Evolutionary conservation across 2,888 invertebrate species (phyloP), one percentile per base, ranked within the genome.

Genomic region (Panorpa germanica): DNA sequence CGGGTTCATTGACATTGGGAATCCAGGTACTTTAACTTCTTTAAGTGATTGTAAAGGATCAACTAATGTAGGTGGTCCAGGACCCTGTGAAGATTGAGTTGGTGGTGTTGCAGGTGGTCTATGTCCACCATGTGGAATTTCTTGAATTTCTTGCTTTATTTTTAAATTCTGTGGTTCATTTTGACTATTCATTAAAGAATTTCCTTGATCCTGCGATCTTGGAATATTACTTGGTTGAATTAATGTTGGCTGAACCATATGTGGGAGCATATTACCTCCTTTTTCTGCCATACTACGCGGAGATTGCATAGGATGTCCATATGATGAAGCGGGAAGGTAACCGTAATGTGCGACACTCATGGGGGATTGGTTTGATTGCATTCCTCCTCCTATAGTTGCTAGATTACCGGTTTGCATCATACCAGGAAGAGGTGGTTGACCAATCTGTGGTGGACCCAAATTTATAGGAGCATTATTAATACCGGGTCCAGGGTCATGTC

Each of bases 21-120:
- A 72, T 19, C 75, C 74, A 21, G 75, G 74, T 6, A 78, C 76
- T 59, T 78, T 78, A 1, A 80, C 77, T 49, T 78, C 78, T 46
- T 77, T 75, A 6, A 80, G 53, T 39, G 76, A 76, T 45, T 80
- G 78, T 37, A 80, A 47, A 3, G 80, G 80, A 57, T 80, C 77
- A 15, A 65, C 51, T 31, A 58, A 55, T 33, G 55, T 28, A 5
- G 25, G 25, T 13, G 31, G 31, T n/a, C 25, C 25, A 8, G 31
- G 31, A 20, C 25, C 17, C 6, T 23, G 25, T 16, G 31, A 10
- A 34, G 53, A 54, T 31, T 50, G 48, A 42, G 49, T 29, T 24
- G 31, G 31, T n/a, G 31, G 34, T 17, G 34, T 52, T 29, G 38
- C 37, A 16, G 55, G 53, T 28, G 53, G 52, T 38, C 52, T 50